Conservation (phyloP, 2,113 vertebrate species). For the Candoia aspera region DNA sequence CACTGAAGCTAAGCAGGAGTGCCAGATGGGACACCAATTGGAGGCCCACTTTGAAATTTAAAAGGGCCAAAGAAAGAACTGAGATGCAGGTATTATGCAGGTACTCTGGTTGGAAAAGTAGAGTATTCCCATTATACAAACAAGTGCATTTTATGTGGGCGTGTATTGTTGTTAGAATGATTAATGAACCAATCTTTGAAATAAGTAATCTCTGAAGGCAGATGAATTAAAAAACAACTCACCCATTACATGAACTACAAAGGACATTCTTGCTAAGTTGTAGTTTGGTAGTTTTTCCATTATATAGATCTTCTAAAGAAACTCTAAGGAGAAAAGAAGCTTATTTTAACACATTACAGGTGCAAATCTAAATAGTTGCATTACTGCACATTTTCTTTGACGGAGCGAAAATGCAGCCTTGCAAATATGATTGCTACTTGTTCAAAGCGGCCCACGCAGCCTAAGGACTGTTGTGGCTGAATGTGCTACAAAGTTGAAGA, state of each 20-base stretch:
- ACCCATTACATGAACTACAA: conserved; percentile 95
- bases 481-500: not conserved
- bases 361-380: not conserved
- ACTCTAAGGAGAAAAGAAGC: conserved; percentile 78
- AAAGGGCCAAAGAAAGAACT: not conserved
- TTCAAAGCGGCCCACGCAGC: not conserved
- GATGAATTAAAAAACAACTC: conserved; percentile 69
- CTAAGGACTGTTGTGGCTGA: not conserved
- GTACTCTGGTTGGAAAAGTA: not conserved
- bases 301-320: conserved; percentile 97
- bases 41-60: not conserved
- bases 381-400: not conserved
- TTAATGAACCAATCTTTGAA: not conserved
- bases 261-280: conserved; percentile 99
- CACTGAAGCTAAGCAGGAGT: not conserved
- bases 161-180: not conserved
- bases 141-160: not conserved
- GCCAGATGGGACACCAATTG: not conserved
- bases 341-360: conserved; percentile 20
- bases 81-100: not conserved
- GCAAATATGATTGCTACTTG: not conserved
- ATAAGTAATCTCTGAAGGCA: not conserved
- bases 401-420: not conserved
- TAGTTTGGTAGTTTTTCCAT: conserved; percentile 98
- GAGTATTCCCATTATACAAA: not conserved